Percentiles rank a stretch among this genome's conserved stretches.
These are phyloP conservation scores for Dinocampus coccinellae DNA, from an alignment of 2,888 invertebrate genomes.

Conservation along the genomic window DNA sequence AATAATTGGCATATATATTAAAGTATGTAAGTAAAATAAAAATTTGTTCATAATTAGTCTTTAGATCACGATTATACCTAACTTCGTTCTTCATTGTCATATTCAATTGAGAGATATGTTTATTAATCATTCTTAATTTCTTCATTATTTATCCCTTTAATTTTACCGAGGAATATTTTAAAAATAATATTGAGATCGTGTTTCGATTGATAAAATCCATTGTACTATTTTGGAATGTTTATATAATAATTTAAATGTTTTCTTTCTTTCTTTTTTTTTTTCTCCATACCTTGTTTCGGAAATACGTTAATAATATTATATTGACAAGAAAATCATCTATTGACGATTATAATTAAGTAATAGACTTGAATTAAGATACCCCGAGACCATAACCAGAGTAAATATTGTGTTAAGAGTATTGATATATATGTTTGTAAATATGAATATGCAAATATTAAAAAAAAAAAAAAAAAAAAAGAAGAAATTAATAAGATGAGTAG, in stretches of 20 bases:
- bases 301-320: constrained; percentile 27
- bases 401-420: not conserved
- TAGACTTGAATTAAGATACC: not conserved
- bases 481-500: constrained; percentile 37
- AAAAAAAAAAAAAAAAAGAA: constrained; percentile 21
- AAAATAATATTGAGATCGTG: constrained; percentile 1
- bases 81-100: constrained; percentile 5
- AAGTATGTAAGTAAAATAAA: not conserved
- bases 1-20: not conserved
- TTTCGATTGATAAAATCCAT: not conserved
- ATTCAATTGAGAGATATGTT: constrained; percentile 42
- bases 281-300: constrained; percentile 45
- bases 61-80: not conserved
- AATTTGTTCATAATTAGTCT: not conserved
- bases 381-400: constrained; percentile 1
- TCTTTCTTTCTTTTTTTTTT: too few relatives aligned
- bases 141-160: not conserved
- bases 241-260: not conserved
- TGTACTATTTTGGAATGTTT: not conserved
- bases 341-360: not conserved
- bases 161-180: not conserved
- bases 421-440: not conserved
- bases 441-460: not conserved
- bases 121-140: constrained; percentile 36
- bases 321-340: not conserved